Conservation (phyloP, 2,888 invertebrate genomes). For the Dynastes tityus region DNA sequence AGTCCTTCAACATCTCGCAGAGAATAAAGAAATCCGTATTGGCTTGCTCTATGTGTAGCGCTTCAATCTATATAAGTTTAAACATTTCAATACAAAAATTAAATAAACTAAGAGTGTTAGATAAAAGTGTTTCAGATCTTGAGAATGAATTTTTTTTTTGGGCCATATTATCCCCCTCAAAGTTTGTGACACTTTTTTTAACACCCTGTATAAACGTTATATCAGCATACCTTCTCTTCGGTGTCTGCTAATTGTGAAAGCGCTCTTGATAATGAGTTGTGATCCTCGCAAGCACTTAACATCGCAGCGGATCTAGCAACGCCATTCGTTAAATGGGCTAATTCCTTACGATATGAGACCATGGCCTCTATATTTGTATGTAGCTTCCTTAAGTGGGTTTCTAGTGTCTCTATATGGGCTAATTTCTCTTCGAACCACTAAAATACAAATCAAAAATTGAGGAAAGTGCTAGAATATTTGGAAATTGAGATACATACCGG, state of each 20-base stretch:
- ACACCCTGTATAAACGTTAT: no score
- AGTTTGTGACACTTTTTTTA: no score
- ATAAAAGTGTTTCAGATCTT: no score
- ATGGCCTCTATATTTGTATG: slow-evolving; percentile 91
- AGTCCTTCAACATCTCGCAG: slow-evolving; percentile 96
- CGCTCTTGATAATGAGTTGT: slow-evolving; percentile 91
- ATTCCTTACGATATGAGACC: slow-evolving; percentile 88
- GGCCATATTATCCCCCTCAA: no score
- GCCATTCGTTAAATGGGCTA: slow-evolving; percentile 84
- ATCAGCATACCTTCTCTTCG: slow-evolving; percentile 78
- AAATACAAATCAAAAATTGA: not conserved
- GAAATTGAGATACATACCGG: slow-evolving; percentile 77
- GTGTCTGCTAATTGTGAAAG: slow-evolving; percentile 92
- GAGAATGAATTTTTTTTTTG: no score
- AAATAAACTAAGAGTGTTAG: not conserved
- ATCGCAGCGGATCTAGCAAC: slow-evolving; percentile 92
- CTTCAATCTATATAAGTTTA: slow-evolving; percentile 79
- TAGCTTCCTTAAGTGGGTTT: slow-evolving; percentile 89
- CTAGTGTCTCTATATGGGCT: slow-evolving; percentile 91
- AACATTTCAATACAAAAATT: not conserved
- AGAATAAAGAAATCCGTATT: slow-evolving; percentile 95
- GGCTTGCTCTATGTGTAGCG: slow-evolving; percentile 91
- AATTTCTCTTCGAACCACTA: slow-evolving; percentile 99
- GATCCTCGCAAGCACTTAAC: slow-evolving; percentile 94
- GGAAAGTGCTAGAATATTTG: not conserved